These are phyloP conservation scores for Teleogryllus oceanicus DNA, from an alignment of 2,888 invertebrate genomes.

Conservation along the genomic window DNA sequence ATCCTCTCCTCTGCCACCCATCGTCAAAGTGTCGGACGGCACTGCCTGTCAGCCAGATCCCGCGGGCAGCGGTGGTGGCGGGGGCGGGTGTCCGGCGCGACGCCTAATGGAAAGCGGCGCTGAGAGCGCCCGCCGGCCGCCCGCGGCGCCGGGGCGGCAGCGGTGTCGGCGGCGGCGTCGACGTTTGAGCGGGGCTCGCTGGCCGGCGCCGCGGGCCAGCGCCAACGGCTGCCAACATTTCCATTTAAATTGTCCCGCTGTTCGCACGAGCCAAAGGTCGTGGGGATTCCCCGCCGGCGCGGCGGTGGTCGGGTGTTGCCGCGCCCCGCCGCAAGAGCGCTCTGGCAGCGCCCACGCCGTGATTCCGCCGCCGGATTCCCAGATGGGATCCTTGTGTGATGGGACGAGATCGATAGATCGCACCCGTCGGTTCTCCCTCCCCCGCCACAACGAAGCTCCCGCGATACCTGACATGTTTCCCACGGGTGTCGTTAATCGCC, in stretches of 20 bases:
- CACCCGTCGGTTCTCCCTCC: not conserved
- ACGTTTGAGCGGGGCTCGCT: not conserved
- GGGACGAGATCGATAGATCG: not conserved
- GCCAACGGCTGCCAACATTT: conserved; percentile 9
- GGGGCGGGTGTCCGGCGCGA: no score
- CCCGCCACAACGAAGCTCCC: not conserved
- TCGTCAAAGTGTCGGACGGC: no score
- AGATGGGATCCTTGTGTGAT: not conserved
- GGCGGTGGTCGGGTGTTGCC: no score
- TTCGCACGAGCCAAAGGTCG: not conserved
- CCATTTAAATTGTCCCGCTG: conserved; percentile 18
- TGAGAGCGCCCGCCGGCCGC: no score
- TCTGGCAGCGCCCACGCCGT: not conserved
- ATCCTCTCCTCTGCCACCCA: no score
- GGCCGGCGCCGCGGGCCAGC: not conserved
- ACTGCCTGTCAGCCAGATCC: no score
- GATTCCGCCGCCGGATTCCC: not conserved
- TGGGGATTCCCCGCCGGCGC: no score
- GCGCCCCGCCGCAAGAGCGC: no score
- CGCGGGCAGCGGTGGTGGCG: no score
- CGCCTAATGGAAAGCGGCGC: no score
- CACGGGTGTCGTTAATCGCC: not conserved
- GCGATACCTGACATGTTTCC: not conserved
- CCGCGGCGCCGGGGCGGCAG: no score
- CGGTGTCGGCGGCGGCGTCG: not conserved